Percentiles rank a stretch among this genome's conserved stretches.
These are phyloP conservation scores for Opisthocomus hoazin DNA, from an alignment of 2,113 vertebrate species.

Conservation along the genomic window DNA sequence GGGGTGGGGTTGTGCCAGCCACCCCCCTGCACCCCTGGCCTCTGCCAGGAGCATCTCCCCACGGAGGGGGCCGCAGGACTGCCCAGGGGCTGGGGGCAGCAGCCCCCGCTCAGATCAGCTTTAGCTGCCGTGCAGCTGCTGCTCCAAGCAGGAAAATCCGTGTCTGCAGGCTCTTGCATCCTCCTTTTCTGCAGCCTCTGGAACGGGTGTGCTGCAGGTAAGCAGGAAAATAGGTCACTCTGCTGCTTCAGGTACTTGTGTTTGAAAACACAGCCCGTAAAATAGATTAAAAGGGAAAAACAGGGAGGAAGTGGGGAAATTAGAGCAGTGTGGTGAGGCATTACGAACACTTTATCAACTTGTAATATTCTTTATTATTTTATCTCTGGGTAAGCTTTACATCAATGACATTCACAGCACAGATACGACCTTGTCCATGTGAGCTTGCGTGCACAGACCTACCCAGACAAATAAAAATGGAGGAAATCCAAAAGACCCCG, in stretches of 20 bases:
- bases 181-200: neutral
- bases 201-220: fast-evolving
- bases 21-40: neutral
- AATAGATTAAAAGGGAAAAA: neutral
- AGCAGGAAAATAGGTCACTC: neutral
- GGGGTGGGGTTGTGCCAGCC: no score
- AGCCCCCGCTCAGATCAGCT: fast-evolving
- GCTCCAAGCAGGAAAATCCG: fast-evolving
- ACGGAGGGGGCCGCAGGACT: no score
- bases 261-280: neutral
- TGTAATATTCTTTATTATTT: neutral
- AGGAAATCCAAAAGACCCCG: neutral
- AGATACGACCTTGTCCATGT: no score
- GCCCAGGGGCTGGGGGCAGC: neutral
- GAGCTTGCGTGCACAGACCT: neutral
- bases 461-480: neutral
- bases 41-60: neutral
- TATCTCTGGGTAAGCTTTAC: neutral
- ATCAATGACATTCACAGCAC: neutral
- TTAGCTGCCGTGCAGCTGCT: neutral
- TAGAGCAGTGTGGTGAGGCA: neutral
- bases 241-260: neutral
- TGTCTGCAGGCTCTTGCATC: fast-evolving
- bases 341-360: neutral
- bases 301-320: neutral